Evolutionary conservation across 1,140 invertebrate species (phyloP), one percentile per base, ranked within the genome.

Genomic region (Trachelipus rathkii): DNA sequence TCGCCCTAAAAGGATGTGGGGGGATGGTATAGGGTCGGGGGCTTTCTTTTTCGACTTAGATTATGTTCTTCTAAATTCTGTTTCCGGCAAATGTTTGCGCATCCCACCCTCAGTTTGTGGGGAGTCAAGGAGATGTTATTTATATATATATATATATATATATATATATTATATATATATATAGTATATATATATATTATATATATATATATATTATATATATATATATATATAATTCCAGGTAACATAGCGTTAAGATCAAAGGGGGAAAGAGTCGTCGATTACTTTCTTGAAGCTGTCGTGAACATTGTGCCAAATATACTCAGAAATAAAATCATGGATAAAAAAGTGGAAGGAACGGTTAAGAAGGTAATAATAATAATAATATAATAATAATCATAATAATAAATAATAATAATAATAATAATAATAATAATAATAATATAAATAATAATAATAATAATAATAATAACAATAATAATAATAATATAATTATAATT

Each of bases 321-420:
- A 8, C 13, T 33, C 21, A 71, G 10, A 43, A 13, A 71, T 24
- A 71, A 8, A 43, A 13, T 33, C 21, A 71, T 24, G 43, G 10
- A 71, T 13, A 71, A 60, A 19, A 60, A 60, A 60, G 50, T 60
- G 19, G 50, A 60, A 60, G 50, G 50, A 60, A 60, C 8, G 50
- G 11, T 60, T 13, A 60, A 60, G 19, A 60, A 60, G 50, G 50
- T 60, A 60, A 60, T 15, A 60, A 1, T 33, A 33, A 33, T 33
- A 33, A 33, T 33, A 33, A 33, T 33, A 67, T 15, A 67, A 9
- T 21, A 9, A 67, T 15, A 67, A 9, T 9, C 0, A 67, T 15
- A 67, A 9, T 9, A 19, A 68, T 15, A 33, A 33, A 33, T 33
- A 33, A 33, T 33, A 33, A 33, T 33, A 9, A 67, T 15, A 67